These are phyloP conservation scores for Arvicanthis niloticus DNA, from an alignment of 2,113 vertebrate genomes.

Conservation along the genomic window DNA sequence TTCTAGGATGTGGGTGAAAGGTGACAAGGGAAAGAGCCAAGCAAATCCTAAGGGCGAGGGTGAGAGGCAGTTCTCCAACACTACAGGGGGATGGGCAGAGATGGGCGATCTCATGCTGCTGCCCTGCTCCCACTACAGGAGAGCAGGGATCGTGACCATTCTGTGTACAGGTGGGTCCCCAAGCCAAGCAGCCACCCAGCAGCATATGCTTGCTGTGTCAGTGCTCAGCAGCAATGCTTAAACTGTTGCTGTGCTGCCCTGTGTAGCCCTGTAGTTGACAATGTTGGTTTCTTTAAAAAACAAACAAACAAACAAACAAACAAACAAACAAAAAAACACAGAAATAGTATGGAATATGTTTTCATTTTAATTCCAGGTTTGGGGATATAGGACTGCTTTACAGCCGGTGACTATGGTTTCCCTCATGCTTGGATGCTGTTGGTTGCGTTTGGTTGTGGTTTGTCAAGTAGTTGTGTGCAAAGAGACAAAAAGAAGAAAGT, in stretches of 20 bases:
- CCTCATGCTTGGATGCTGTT: no score
- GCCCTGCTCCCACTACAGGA: neutral
- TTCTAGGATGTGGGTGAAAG: slow-evolving; percentile 66
- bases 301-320: no score
- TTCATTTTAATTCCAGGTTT: no score
- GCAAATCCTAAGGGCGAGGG: neutral
- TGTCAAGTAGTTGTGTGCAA: no score
- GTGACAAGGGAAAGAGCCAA: neutral
- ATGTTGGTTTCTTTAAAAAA: no score
- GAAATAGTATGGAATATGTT: no score
- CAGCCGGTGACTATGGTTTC: no score
- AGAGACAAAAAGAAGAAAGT: no score
- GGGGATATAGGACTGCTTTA: no score
- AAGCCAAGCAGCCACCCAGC: accelerated
- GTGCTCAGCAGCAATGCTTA: neutral
- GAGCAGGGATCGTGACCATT: neutral
- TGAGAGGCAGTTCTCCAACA: neutral
- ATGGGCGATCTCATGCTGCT: neutral
- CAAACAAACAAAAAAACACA: no score
- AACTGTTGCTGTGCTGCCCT: neutral
- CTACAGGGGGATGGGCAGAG: neutral
- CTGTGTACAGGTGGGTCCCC: neutral
- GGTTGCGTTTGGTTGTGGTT: no score
- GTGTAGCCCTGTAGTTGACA: no score
- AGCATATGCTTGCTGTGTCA: neutral